phyloP scores from a whole-genome alignment of 2,113 vertebrate genomes.

The Corythornis cristatus region DNA sequence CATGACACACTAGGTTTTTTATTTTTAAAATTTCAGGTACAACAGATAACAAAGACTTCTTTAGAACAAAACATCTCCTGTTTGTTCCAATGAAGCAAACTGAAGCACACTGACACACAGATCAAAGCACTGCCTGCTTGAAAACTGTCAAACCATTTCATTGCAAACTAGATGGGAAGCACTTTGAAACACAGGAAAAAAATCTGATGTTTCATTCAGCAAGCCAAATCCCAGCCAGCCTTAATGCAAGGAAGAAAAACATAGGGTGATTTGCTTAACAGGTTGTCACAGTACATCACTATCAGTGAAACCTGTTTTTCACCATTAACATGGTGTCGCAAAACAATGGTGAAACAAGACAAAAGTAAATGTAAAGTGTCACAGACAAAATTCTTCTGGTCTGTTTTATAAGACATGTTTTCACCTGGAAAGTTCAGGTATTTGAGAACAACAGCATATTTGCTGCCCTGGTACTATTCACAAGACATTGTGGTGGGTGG shows the following conservation, averaged over 20 bases:
- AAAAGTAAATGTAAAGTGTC: not conserved
- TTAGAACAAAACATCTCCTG: not conserved
- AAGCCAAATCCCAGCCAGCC: conserved; percentile 9
- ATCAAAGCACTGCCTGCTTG: conserved; percentile 45
- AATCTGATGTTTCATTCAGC: not conserved
- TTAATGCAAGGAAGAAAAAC: not conserved
- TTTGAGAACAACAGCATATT: not conserved
- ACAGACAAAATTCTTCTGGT: not conserved
- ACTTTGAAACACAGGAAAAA: not conserved
- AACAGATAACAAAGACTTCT: not conserved
- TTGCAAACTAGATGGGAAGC: not conserved
- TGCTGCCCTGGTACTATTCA: not conserved
- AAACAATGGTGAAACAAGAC: not conserved
- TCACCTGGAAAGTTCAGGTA: not conserved
- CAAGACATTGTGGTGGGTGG: fast-evolving
- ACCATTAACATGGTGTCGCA: not conserved
- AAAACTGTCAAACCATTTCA: conserved; percentile 41
- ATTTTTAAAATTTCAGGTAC: not conserved
- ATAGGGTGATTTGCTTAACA: not conserved
- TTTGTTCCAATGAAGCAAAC: not conserved
- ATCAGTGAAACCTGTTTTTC: not conserved
- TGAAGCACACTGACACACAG: not conserved
- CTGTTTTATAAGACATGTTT: not conserved
- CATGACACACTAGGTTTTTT: not conserved
- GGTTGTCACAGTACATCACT: not conserved